Evolutionary conservation across 2,797 vertebrate genomes (phyloP).

Genomic region (Siniperca obscura): DNA sequence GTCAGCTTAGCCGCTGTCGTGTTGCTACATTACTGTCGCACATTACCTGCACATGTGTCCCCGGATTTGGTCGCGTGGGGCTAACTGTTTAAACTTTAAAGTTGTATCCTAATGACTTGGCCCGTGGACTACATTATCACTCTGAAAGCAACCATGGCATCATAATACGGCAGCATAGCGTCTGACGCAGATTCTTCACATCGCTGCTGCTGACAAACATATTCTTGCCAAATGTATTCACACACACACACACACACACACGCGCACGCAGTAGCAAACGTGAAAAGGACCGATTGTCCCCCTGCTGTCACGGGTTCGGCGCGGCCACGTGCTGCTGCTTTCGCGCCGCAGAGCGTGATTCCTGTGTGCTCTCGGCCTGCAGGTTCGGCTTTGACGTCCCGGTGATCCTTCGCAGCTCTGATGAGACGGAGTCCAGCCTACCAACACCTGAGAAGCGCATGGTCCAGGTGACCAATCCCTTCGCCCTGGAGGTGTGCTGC

Average conservation of each 20-base stretch:
- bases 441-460: conserved; percentile 91
- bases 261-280: no score
- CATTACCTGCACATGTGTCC: not conserved
- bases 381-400: conserved; percentile 97
- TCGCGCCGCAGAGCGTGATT: no score
- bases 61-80: not conserved
- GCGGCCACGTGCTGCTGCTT: no score
- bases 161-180: not conserved
- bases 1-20: conserved; percentile 16
- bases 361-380: not conserved
- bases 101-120: not conserved
- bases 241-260: not conserved
- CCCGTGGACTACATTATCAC: not conserved
- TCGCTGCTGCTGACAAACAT: not conserved
- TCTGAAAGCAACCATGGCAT: not conserved
- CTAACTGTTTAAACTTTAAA: no score
- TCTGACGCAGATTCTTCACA: not conserved
- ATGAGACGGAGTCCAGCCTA: conserved; percentile 86
- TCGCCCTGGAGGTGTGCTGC: conserved; percentile 87
- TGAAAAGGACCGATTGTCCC: no score
- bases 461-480: conserved; percentile 96
- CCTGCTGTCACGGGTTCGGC: no score
- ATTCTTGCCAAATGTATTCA: not conserved
- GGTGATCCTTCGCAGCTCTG: conserved; percentile 92
- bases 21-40: not conserved